These are phyloP conservation scores for Drosophila varians DNA, from an alignment of 1,140 invertebrate genomes.

Conservation along the genomic window DNA sequence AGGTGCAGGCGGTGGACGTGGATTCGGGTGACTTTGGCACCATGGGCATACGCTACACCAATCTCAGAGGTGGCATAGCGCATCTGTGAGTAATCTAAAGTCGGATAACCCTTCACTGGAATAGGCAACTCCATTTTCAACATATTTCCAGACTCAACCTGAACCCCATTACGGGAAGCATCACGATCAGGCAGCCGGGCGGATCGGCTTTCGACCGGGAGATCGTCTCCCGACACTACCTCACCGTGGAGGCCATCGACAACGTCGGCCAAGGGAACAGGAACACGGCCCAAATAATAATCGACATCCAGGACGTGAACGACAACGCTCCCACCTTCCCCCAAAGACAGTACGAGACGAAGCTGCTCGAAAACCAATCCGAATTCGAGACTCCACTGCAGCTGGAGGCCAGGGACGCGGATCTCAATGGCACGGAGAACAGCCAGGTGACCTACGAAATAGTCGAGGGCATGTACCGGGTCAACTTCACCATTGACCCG, in stretches of 20 bases:
- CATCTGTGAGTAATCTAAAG: slow-evolving; percentile 90
- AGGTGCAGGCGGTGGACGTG: slow-evolving; percentile 91
- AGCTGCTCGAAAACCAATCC: slow-evolving; percentile 91
- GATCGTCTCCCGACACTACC: slow-evolving; percentile 92
- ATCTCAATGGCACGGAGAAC: slow-evolving; percentile 94
- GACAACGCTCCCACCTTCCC: slow-evolving; percentile 93
- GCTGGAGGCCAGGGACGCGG: slow-evolving; percentile 93
- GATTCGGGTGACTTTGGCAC: slow-evolving; percentile 95
- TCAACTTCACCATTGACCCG: slow-evolving; percentile 93
- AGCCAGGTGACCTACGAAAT: slow-evolving; percentile 93
- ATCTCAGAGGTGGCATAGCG: slow-evolving; percentile 89
- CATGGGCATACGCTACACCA: slow-evolving; percentile 93
- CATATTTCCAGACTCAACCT: slow-evolving; percentile 88
- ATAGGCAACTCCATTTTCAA: neutral
- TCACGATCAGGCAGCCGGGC: slow-evolving; percentile 91
- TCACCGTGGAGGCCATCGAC: slow-evolving; percentile 96
- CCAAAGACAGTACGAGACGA: slow-evolving; percentile 92
- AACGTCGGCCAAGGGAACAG: slow-evolving; percentile 93
- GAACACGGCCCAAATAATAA: slow-evolving; percentile 93
- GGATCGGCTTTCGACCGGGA: slow-evolving; percentile 93
- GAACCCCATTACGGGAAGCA: slow-evolving; percentile 91
- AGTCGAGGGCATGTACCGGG: slow-evolving; percentile 88
- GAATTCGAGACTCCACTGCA: slow-evolving; percentile 91
- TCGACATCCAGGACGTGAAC: slow-evolving; percentile 95
- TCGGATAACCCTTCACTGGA: no score